Base-by-base conservation (phyloP, 2,113 vertebrate species). In the Crypturellus undulatus region DNA sequence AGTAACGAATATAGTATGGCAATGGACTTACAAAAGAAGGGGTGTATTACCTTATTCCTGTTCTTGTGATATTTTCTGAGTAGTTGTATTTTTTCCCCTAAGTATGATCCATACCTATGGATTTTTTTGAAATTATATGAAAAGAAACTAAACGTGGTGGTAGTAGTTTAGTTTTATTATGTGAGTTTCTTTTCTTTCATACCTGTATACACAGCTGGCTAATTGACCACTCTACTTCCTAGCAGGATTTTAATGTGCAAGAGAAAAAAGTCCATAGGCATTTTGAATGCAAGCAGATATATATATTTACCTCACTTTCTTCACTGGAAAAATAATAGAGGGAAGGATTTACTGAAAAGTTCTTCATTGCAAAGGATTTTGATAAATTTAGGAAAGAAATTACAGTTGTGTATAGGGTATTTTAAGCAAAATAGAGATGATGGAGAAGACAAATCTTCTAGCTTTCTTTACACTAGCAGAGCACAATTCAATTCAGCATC, bases 341-440 rank as follows among this genome's bases (percentile, higher is more conserved):
- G 8, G 78, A 51, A 6, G 15, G 15, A 7, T 67, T 80, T 82
- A 69, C 58, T 87, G 77, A 79, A 70, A 94, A 91, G 28, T 83
- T 75, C 85, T 82, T 84, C 15, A 22, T 59, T 92, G 24, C 70
- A 91, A 45, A 92, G 21, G 19, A 58, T 71, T 81, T 84, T 84
- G 69, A 92, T 92, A 94, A 79, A 65, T 95, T 84, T 89, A 91
- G 75, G 67, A 82, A 93, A 90, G 81, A 90, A 93, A 86, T 95
- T 87, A 67, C 38, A 54, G 22, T 81, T 89, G 10, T 70, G 38
- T 63, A 95, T 72, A 88, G 30, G 26, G 42, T 87, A 60, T 93
- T 94, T 94, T 93, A 87, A 92, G 51, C 43, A 95, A 96, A 95
- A 77, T 60, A 72, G 58, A 83, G 70, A 73, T 89, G 84, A 87